Evolutionary conservation across 2,888 invertebrate genomes (phyloP).

Genomic region (Leptopterna dolabrata): DNA sequence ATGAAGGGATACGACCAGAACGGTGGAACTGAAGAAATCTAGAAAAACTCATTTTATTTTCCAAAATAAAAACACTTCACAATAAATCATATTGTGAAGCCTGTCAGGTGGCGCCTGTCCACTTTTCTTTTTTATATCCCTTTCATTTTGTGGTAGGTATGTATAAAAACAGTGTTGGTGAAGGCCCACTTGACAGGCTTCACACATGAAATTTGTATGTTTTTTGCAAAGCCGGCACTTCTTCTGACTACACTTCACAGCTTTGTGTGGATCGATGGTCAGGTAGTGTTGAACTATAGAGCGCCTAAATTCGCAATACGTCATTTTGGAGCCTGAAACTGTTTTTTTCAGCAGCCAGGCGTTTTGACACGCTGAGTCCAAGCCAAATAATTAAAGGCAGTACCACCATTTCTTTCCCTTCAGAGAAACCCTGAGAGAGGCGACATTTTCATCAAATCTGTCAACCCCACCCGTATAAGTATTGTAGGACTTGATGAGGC

Average conservation of each 20-base stretch:
- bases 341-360: conserved; percentile 36
- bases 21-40: no score
- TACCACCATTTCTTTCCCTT: conserved; percentile 40
- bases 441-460: conserved; percentile 27
- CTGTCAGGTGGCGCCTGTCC: no score
- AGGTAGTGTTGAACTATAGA: background rate
- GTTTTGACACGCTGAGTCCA: conserved; percentile 48
- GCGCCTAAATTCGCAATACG: conserved; percentile 18
- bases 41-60: no score
- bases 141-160: background rate
- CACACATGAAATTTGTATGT: background rate
- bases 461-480: conserved; percentile 49
- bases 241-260: background rate
- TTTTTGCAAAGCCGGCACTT: conserved; percentile 3
- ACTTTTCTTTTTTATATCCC: no score
- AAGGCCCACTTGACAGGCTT: background rate
- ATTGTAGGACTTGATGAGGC: conserved; percentile 14
- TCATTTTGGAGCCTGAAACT: background rate
- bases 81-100: no score
- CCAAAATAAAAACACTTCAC: no score
- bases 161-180: background rate
- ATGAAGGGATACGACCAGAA: no score
- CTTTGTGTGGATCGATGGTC: background rate
- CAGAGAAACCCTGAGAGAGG: conserved; percentile 18
- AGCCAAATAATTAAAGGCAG: conserved; percentile 34